phyloP scores from a whole-genome alignment of 2,797 vertebrate species.

The Gymnoscopelus microlampas region DNA sequence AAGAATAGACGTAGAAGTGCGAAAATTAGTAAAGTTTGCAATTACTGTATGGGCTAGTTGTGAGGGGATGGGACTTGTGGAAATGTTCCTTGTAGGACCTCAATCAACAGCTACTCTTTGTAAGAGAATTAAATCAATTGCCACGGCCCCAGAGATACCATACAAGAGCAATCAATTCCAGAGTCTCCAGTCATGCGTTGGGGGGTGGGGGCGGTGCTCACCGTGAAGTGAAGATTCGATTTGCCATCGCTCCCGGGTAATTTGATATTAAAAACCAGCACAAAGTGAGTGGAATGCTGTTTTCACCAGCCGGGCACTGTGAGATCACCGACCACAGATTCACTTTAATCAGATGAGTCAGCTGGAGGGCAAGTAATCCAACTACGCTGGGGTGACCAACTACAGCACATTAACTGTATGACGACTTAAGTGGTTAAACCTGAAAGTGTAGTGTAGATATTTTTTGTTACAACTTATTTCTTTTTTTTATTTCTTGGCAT shows the following conservation, averaged over 20 bases:
- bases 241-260: conserved; percentile 37
- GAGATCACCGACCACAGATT: conserved; percentile 7
- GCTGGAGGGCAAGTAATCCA: conserved; percentile 37
- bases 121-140: conserved; percentile 31
- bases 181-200: too few species aligned
- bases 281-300: conserved; percentile 8
- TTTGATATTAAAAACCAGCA: conserved; percentile 36
- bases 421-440: not conserved
- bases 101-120: conserved; percentile 4
- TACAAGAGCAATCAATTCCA: conserved; percentile 14
- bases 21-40: conserved; percentile 10
- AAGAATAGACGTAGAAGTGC: not conserved
- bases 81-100: conserved; percentile 11
- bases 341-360: conserved; percentile 28
- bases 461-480: too few species aligned
- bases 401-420: not conserved
- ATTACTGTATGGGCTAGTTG: conserved; percentile 34
- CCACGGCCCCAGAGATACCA: conserved; percentile 22
- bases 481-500: too few species aligned
- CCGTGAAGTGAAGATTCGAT: conserved; percentile 30
- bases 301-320: not conserved
- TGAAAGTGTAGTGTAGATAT: too few species aligned
- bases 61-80: not conserved
- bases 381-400: not conserved
- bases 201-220: not conserved